These are phyloP conservation scores for Cepaea nemoralis DNA, from an alignment of 1,140 invertebrate genomes.

Conservation along the genomic window DNA sequence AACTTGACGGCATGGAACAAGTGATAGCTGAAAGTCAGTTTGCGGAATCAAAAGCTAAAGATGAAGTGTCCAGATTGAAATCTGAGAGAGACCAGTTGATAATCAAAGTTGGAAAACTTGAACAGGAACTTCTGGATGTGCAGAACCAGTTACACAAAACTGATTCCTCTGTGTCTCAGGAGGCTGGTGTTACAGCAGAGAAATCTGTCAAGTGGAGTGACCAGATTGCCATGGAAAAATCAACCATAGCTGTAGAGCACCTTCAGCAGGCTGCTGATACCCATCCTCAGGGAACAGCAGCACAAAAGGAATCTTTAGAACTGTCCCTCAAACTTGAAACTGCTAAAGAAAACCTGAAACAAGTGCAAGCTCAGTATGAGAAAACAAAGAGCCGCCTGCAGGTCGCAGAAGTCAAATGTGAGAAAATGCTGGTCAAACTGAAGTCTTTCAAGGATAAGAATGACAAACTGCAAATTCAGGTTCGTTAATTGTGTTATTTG, in stretches of 20 bases:
- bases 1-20: conserved; percentile 47
- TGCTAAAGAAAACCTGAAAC: conserved; percentile 16
- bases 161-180: conserved; percentile 9
- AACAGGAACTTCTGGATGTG: conserved; percentile 27
- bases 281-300: conserved; percentile 10
- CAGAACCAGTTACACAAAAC: conserved; percentile 35
- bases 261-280: conserved; percentile 12
- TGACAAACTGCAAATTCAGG: conserved; percentile 58
- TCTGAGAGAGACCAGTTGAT: conserved; percentile 21
- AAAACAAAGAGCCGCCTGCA: conserved; percentile 53
- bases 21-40: conserved; percentile 44
- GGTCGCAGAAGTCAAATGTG: conserved; percentile 61
- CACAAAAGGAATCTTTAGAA: conserved; percentile 12
- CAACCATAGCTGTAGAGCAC: conserved; percentile 32
- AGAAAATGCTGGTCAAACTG: conserved; percentile 68
- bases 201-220: neutral
- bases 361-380: conserved; percentile 50
- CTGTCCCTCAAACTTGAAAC: conserved; percentile 36
- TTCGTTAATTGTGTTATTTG: neutral
- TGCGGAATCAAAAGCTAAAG: conserved; percentile 35
- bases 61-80: conserved; percentile 15
- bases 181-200: neutral
- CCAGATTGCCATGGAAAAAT: neutral
- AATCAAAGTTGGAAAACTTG: conserved; percentile 21
- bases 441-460: conserved; percentile 69